Base-by-base conservation (phyloP, 2,113 vertebrate species). In the Turdus rufiventris region DNA sequence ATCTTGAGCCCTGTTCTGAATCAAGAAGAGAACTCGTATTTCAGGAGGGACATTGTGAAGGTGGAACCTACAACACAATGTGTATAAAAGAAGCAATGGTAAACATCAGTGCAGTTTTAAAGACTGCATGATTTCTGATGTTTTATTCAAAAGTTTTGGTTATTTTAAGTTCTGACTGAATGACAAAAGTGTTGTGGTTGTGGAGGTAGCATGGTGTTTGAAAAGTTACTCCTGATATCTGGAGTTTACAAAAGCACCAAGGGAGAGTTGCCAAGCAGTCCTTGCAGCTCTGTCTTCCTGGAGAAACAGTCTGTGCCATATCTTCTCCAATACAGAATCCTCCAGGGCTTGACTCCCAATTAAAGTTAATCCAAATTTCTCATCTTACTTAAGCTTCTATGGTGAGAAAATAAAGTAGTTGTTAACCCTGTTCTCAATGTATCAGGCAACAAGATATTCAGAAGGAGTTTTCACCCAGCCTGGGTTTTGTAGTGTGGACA, bases 131-230 rank as follows among this genome's bases (percentile, higher is more conserved):
- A 56, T 71, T 93, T 94, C 43, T 88, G 48, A 53, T 86, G 33
- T 74, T 97, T 94, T 96, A 94, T 93, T 96, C 23, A 42, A 63
- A 84, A 90, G 21, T 40, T 78, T 80, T 50, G 20, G 18, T 40
- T 86, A 91, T 90, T 81, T 34, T 16, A 84, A 88, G 72, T 78
- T 90, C 90, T 88, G 47, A 40, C 34, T 72, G 68, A 73, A 3
- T 63, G 83, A 74, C 20, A 50, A 26, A 14, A 8, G 10, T 71
- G 54, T n/a, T 40, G 20, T 91, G 43, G 15, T 60, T 67, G 45
- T 77, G 48, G 48, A 6, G 8, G 67, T 4, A 56, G 15, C 61
- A 45, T 5, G 38, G 51, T 53, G 48, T 73, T 78, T 66, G 47
- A 62, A 61, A 76, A 88, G 73, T 76, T 54, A 34, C 8, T 91